Percentiles rank a stretch among this genome's conserved stretches.
These are phyloP conservation scores for Prunella himalayana DNA, from an alignment of 2,113 vertebrate species.

Conservation along the genomic window DNA sequence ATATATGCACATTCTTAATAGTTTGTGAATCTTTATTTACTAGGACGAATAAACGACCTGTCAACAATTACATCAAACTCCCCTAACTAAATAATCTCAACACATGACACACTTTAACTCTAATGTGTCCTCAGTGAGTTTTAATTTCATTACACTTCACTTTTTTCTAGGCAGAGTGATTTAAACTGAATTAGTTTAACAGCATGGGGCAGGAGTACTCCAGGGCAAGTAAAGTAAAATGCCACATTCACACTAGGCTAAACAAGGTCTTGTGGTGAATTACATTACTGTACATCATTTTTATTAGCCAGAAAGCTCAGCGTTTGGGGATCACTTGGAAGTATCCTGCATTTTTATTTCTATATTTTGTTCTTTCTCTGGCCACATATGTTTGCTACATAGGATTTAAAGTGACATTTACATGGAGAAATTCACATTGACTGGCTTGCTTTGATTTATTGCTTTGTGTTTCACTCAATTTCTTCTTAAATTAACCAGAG, in stretches of 20 bases:
- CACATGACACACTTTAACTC: background rate
- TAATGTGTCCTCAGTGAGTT: slow-evolving; percentile 16
- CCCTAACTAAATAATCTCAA: slow-evolving; percentile 9
- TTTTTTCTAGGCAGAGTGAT: slow-evolving; percentile 17
- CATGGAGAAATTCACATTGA: background rate
- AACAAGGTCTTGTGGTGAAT: background rate
- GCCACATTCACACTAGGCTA: background rate
- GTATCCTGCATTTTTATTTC: background rate
- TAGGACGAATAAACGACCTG: slow-evolving; percentile 51
- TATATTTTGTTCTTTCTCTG: background rate
- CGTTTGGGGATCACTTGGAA: background rate
- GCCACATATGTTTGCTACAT: background rate
- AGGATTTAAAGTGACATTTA: slow-evolving; percentile 32
- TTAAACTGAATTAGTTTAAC: slow-evolving; percentile 45
- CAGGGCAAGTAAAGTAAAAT: slow-evolving; percentile 11
- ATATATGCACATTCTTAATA: slow-evolving; percentile 64
- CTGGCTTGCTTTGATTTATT: slow-evolving; percentile 53
- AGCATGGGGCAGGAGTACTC: slow-evolving; percentile 42
- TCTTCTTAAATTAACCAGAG: slow-evolving; percentile 65
- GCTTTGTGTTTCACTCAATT: slow-evolving; percentile 52
- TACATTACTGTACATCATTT: slow-evolving; percentile 16
- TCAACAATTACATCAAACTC: background rate
- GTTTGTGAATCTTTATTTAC: slow-evolving; percentile 65
- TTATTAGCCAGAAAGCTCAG: slow-evolving; percentile 22
- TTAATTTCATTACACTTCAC: slow-evolving; percentile 31